Conservation (phyloP, 2,113 vertebrate genomes). For the Pterophyllum scalare region DNA sequence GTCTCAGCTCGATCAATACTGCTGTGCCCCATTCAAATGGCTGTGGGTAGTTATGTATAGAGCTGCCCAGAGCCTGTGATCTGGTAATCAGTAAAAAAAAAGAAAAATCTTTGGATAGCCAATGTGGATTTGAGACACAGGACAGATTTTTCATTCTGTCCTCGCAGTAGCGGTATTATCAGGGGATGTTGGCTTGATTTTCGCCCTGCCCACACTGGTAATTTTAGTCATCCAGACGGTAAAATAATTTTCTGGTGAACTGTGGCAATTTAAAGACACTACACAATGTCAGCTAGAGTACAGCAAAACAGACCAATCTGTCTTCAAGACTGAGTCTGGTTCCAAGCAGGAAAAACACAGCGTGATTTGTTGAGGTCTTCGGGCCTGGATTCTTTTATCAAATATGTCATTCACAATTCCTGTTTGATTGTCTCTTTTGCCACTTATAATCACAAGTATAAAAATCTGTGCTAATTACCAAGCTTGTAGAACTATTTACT, state of each 20-base stretch:
- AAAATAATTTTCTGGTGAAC: neutral
- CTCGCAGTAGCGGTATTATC: neutral
- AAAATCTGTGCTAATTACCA: neutral
- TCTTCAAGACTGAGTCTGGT: neutral
- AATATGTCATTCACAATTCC: neutral
- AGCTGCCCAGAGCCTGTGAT: conserved; percentile 10
- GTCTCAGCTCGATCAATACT: conserved; percentile 18
- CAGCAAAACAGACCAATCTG: conserved; percentile 1
- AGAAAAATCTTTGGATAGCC: neutral
- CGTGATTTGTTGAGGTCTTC: neutral
- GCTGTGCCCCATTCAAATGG: neutral
- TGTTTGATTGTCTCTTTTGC: neutral
- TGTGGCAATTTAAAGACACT: conserved; percentile 1
- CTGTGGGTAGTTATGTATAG: conserved; percentile 15
- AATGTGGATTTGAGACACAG: neutral
- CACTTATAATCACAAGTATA: neutral
- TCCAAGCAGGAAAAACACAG: neutral
- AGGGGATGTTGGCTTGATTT: neutral
- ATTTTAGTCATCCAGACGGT: neutral
- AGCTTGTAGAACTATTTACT: no score
- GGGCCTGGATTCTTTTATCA: neutral
- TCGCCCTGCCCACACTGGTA: neutral
- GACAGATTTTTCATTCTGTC: neutral
- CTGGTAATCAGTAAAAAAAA: neutral
- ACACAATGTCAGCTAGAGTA: neutral